A percentile compares a stretch with the other conserved stretches of the same genome.
Conservation (phyloP, 2,797 vertebrate genomes). For the Benthosema pterotum region DNA sequence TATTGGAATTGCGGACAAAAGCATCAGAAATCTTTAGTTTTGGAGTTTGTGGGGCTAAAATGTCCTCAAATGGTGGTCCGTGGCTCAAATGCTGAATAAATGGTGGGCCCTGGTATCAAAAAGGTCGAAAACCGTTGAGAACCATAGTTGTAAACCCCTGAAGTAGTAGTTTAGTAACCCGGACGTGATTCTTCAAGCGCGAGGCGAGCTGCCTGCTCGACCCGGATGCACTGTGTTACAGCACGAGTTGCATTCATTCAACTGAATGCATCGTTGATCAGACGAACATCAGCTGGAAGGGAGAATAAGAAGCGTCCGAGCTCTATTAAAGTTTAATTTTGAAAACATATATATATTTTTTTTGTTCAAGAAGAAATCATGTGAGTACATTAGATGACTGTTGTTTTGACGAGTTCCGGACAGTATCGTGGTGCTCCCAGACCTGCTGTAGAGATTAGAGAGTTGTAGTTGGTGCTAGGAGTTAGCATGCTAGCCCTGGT, state of each 20-base stretch:
- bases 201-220: background rate
- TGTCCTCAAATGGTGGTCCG: too few species aligned
- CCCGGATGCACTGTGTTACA: conserved; percentile 57
- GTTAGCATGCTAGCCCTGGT: too few species aligned
- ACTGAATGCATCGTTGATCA: conserved; percentile 29
- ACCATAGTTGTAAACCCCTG: conserved; percentile 8
- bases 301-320: background rate
- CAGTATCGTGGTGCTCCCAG: too few species aligned
- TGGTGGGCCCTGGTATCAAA: too few species aligned
- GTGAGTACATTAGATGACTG: conserved; percentile 41
- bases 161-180: conserved; percentile 39
- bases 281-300: conserved; percentile 23
- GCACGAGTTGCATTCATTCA: conserved; percentile 31
- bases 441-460: too few species aligned
- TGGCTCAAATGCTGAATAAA: too few species aligned
- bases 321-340: background rate
- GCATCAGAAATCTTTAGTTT: too few species aligned
- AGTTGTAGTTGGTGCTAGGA: too few species aligned
- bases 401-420: background rate
- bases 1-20: too few species aligned
- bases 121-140: too few species aligned
- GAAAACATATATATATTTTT: background rate
- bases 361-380: conserved; percentile 33
- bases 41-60: too few species aligned
- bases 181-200: conserved; percentile 51